phyloP scores from a whole-genome alignment of 2,113 vertebrate genomes.

The Paracanthobrama guichenoti region DNA sequence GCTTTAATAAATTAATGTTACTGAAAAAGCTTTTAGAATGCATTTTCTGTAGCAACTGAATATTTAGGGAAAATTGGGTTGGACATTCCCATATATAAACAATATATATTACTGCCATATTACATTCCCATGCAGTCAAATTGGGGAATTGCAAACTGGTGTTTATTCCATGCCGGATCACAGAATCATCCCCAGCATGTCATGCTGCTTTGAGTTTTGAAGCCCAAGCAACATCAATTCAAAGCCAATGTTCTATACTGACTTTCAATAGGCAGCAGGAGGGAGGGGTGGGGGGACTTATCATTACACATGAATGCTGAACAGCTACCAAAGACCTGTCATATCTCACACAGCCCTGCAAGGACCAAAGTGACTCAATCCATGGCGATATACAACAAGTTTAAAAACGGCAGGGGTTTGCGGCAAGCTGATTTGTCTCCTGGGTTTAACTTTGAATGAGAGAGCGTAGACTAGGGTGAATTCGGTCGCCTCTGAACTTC shows the following conservation, averaged over 20 bases:
- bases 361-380: slow-evolving; percentile 50
- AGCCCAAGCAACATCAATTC: not conserved
- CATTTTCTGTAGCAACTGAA: not conserved
- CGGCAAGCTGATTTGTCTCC: slow-evolving; percentile 50
- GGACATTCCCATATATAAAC: not conserved
- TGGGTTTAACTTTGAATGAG: slow-evolving; percentile 53
- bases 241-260: slow-evolving; percentile 30
- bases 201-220: slow-evolving; percentile 7
- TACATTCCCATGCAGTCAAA: not conserved
- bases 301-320: slow-evolving; percentile 17
- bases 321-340: slow-evolving; percentile 15
- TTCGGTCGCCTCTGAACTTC: slow-evolving; percentile 32
- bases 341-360: slow-evolving; percentile 7
- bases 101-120: not conserved
- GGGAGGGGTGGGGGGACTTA: not conserved
- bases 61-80: not conserved
- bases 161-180: not conserved
- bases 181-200: slow-evolving; percentile 15
- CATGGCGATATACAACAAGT: slow-evolving; percentile 50
- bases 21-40: not conserved
- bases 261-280: slow-evolving; percentile 16
- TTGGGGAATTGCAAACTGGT: not conserved
- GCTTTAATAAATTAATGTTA: not conserved
- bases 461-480: slow-evolving; percentile 31
- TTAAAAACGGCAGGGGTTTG: slow-evolving; percentile 51